Percentiles rank a stretch among this genome's conserved stretches.
These are phyloP conservation scores for Orchesella cincta DNA, from an alignment of 1,140 invertebrate genomes.

Conservation along the genomic window DNA sequence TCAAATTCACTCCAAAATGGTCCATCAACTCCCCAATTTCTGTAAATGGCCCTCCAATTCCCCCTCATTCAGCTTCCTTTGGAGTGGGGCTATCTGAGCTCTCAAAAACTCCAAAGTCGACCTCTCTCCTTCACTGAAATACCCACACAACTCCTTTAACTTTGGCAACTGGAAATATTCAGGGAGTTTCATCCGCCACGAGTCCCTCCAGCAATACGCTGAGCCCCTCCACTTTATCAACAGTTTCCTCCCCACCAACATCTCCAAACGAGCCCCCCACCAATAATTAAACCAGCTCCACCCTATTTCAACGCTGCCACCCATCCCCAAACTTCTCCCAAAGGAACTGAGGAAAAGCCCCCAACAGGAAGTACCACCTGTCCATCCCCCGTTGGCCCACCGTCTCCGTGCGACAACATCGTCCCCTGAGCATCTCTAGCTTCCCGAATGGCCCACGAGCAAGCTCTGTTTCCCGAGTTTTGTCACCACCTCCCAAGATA, in stretches of 20 bases:
- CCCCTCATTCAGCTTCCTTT: background rate
- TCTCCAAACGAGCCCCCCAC: background rate
- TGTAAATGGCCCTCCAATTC: too few relatives aligned
- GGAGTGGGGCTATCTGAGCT: constrained; percentile 17
- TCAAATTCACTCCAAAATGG: constrained; percentile 30
- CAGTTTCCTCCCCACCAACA: constrained; percentile 1
- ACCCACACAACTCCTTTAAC: too few relatives aligned
- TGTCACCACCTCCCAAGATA: constrained; percentile 24
- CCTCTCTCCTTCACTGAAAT: background rate
- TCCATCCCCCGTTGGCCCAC: constrained; percentile 7
- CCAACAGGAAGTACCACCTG: background rate
- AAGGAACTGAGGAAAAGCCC: background rate
- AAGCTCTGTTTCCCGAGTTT: constrained; percentile 25
- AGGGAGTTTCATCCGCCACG: background rate
- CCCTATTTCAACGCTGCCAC: too few relatives aligned
- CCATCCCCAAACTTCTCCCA: background rate
- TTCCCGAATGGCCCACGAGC: constrained; percentile 30
- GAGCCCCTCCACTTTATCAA: background rate
- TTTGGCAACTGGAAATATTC: too few relatives aligned
- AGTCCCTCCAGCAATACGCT: constrained; percentile 5
- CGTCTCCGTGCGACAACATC: constrained; percentile 38
- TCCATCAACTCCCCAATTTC: background rate
- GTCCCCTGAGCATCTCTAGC: constrained; percentile 42
- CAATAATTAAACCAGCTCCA: background rate
- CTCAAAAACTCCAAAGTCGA: background rate